Base-by-base conservation (phyloP, 92 coral and sea anemone genomes). In the Hydrozoanthus gracilis region DNA sequence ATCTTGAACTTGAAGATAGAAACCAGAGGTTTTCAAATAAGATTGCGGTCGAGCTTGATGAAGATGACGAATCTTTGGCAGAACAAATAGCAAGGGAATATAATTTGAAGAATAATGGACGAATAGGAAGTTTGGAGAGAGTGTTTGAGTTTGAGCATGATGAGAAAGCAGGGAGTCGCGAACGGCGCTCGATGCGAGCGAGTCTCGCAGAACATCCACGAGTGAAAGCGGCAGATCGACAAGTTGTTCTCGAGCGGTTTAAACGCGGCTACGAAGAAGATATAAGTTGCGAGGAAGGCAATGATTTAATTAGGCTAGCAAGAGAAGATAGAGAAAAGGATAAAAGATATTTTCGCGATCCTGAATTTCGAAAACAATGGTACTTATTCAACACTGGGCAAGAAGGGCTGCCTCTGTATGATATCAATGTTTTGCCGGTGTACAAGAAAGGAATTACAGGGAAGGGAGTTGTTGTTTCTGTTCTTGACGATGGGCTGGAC, bases 401-500 rank as follows among this genome's bases (percentile, higher is more conserved):
- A 50, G 89, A 86, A 8, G 92, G 92, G 48, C 83, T 91, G 56
- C 61, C 88, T 54, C 92, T 92, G 8, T 91, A 84, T 10, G 98
- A 95, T 82, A 92, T 95, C 73, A 91, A 90, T 8, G 95, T 95
- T 16, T 65, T 94, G 7, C 94, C 96, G 47, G 98, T 95, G 39
- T 95, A 96, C 94, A 88, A 94, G 74, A 79, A 87, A 15, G 98
- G 98, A 0, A 87, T 86, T 51, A 92, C 98, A 0, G 98, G 98
- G n/a, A 93, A 89, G 14, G 98, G 98, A 17, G 91, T 92, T 47
- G 96, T 87, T 56, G 98, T 95, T 44, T 86, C 98, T 84, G 93
- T 95, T 47, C 90, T 95, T n/a, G 98, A 95, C 87, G 98, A 95
- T 78, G 98, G 98, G 20, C 73, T 92, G 79, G 98, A 95, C 67